phyloP scores from a whole-genome alignment of 2,888 invertebrate species.

The Pseudoips prasinana region DNA sequence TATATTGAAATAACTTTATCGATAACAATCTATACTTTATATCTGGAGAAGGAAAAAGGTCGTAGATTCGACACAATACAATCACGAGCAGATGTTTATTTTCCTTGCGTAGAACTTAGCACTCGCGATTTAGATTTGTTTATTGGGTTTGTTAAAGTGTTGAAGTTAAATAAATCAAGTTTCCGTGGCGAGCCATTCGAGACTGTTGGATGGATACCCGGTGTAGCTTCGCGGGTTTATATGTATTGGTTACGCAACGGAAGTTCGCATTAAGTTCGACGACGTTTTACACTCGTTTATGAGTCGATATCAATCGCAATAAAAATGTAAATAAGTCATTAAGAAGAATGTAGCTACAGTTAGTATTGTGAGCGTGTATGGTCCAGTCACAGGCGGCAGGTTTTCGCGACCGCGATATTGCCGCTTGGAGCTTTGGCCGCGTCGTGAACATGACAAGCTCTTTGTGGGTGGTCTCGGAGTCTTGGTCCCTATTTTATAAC shows the following conservation, averaged over 20 bases:
- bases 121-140: constrained; percentile 30
- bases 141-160: constrained; percentile 28
- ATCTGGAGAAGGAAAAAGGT: constrained; percentile 30
- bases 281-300: constrained; percentile 43
- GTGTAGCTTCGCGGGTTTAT: constrained; percentile 7
- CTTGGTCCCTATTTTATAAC: constrained; percentile 50
- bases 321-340: constrained; percentile 44
- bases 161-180: constrained; percentile 34
- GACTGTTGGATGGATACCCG: constrained; percentile 26
- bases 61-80: constrained; percentile 33
- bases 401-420: constrained; percentile 14
- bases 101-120: constrained; percentile 27
- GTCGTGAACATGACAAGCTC: constrained; percentile 14
- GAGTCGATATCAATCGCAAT: constrained; percentile 39
- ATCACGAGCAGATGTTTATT: constrained; percentile 35
- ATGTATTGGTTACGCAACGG: constrained; percentile 30
- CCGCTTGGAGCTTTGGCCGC: constrained; percentile 1
- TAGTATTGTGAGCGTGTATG: constrained; percentile 5
- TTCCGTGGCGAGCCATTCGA: constrained; percentile 30
- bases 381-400: background rate
- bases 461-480: constrained; percentile 52
- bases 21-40: constrained; percentile 42
- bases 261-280: constrained; percentile 38
- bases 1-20: constrained; percentile 46
- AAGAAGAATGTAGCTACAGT: constrained; percentile 34